Conservation (phyloP, 2,888 invertebrate species). For the Leucoptera coffeella region DNA sequence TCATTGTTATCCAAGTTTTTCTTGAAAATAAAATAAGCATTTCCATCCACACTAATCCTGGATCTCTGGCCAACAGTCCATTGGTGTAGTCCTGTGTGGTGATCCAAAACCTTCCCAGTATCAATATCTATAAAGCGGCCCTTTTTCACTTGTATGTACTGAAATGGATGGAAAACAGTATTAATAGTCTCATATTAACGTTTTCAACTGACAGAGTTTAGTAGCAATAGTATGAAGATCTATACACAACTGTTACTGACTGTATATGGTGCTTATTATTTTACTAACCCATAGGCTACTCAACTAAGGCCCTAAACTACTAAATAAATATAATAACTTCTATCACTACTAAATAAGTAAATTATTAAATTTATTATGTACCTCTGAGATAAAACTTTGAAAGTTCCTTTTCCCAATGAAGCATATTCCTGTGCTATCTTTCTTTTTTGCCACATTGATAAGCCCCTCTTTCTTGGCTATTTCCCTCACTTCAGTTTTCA, state of each 20-base stretch:
- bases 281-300: too few relatives aligned
- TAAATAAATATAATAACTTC: too few relatives aligned
- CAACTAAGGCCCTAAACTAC: not conserved
- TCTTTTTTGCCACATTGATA: constrained; percentile 61
- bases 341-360: constrained; percentile 1
- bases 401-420: constrained; percentile 91
- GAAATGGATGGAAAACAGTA: constrained; percentile 10
- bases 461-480: constrained; percentile 69
- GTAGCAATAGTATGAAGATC: too few relatives aligned
- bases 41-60: constrained; percentile 51
- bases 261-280: too few relatives aligned
- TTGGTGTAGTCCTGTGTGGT: constrained; percentile 82
- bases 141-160: constrained; percentile 75
- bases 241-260: too few relatives aligned
- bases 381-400: constrained; percentile 81
- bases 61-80: constrained; percentile 93
- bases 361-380: too few relatives aligned
- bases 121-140: constrained; percentile 83
- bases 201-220: too few relatives aligned
- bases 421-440: constrained; percentile 92
- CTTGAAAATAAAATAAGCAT: constrained; percentile 69
- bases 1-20: constrained; percentile 64
- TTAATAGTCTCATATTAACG: too few relatives aligned
- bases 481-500: constrained; percentile 72
- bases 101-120: constrained; percentile 66